Evolutionary conservation across 2,797 vertebrate genomes (phyloP), one percentile per base, ranked within the genome.

Genomic region (Chelon labrosus): DNA sequence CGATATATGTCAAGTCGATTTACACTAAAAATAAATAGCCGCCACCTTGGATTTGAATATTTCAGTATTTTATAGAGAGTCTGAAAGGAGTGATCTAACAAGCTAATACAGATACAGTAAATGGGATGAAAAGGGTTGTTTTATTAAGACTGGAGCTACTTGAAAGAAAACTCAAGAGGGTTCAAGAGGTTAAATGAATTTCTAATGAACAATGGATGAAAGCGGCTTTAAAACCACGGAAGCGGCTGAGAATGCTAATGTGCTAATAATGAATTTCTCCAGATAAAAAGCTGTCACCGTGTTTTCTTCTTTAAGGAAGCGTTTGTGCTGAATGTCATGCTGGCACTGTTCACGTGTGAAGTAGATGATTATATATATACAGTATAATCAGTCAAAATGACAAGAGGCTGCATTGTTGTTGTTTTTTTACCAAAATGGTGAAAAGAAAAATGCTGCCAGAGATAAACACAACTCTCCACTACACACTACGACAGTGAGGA

Each of bases 131-230:
- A 44, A 0, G 42, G 14, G 42, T 12, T 1, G 42, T 16, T 16
- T 44, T 16, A 44, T 16, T 44, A 16, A 44, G 16, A 44, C 42
- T 16, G 42, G 1, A 44, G 42, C 42, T 44, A 16, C 42, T 44
- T 16, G 16, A 44, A 44, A 16, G 38, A 2, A 54, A 65, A 57
- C 44, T 64, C 9, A 65, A 44, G 42, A 31, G 19, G 25, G 65
- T 42, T 73, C 19, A 60, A 52, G 17, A 79, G 73, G 65, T 77
- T 69, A 74, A 69, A 69, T 75, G 31, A 50, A 50, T 71, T 72
- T 70, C 12, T 56, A 46, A 41, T 46, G 58, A 19, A 65, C 52
- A 66, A 69, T 22, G 46, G 6, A 65, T 7, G 44, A 57, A 74
- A 65, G 53, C 58, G 71, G 59, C 52, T 55, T 80, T 42, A 69